Evolutionary conservation across 1,140 invertebrate species (phyloP).

Genomic region (Drosophila arizonae): DNA sequence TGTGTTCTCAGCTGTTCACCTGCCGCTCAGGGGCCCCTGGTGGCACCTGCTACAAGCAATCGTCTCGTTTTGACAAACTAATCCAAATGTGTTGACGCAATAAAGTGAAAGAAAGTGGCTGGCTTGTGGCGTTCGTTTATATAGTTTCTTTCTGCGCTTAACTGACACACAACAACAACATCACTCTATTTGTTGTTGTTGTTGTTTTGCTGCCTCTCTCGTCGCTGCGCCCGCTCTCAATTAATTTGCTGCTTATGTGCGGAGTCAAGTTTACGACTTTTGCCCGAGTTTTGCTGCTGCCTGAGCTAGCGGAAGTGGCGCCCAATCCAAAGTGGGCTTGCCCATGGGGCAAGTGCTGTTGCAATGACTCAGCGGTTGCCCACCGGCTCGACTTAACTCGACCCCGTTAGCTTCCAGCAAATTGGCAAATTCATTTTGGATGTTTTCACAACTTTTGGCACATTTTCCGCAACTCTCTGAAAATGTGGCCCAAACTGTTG

Average conservation of each 20-base stretch:
- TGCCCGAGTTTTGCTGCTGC: slow-evolving; percentile 31
- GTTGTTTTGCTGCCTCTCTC: slow-evolving; percentile 6
- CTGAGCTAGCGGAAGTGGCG: slow-evolving; percentile 45
- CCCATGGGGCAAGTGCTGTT: slow-evolving; percentile 20
- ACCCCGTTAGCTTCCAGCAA: slow-evolving; percentile 23
- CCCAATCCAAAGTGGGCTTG: slow-evolving; percentile 18
- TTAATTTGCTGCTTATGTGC: slow-evolving; percentile 57
- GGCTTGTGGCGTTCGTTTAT: slow-evolving; percentile 34
- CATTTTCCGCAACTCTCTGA: background rate
- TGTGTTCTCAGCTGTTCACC: slow-evolving; percentile 29
- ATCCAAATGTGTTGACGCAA: slow-evolving; percentile 64
- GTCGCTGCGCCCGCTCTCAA: slow-evolving; percentile 36
- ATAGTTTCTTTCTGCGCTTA: slow-evolving; percentile 58
- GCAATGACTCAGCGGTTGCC: slow-evolving; percentile 14
- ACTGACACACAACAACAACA: slow-evolving; percentile 24
- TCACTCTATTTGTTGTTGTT: background rate
- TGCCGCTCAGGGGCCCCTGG: slow-evolving; percentile 26
- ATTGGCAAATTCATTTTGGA: slow-evolving; percentile 23
- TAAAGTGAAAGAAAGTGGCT: slow-evolving; percentile 72
- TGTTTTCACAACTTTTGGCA: slow-evolving; percentile 17
- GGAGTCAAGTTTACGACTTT: slow-evolving; percentile 34
- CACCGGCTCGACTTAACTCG: background rate
- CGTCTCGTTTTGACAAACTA: slow-evolving; percentile 56
- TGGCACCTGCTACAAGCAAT: slow-evolving; percentile 62
- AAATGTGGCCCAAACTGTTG: slow-evolving; percentile 5